Base-by-base conservation (phyloP, 2,888 invertebrate species). In the Sinopyrophorus schimmeli region DNA sequence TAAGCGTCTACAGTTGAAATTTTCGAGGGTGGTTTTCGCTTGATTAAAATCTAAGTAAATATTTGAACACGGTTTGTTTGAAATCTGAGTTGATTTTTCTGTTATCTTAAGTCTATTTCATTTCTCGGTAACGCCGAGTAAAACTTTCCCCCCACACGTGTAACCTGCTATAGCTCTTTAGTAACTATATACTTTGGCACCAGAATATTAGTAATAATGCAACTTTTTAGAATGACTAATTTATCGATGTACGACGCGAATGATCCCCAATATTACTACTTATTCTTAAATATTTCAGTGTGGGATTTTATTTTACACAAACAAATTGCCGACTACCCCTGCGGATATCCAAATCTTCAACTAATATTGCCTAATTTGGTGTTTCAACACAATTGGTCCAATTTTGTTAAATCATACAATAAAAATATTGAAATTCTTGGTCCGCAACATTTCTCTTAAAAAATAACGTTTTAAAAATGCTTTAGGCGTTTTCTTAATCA, bases 101-200 rank as follows among this genome's bases (percentile, higher is more conserved):
- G 16, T 6, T 31, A 30, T 31, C 20, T n/a, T 26, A 10, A 17
- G 24, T n/a, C n/a, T n/a, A n/a, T n/a, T n/a, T n/a, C n/a, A n/a
- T n/a, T n/a, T n/a, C 4, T 35, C 28, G 9, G 11, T 41, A 47
- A 41, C 28, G 35, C 35, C 20, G 35, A 23, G 23, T 24, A 48
- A 38, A 48, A 42, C 26, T 37, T 27, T 23, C 18, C 26, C 42
- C 12, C 20, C 34, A 27, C 17, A 43, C 31, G 42, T 38, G 48
- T 43, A 14, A 43, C 42, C 42, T 37, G 31, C 23, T 34, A 40
- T 24, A 46, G 43, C 35, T n/a, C 61, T 64, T 68, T 69, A 70
- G 69, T 71, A 70, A 71, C 71, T 71, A 67, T 64, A 64, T 59
- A 63, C 60, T 73, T 73, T 73, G 73, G 73, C 73, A 73, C 73